Conservation (phyloP, 2,888 invertebrate species). For the Euzetes globulus region DNA sequence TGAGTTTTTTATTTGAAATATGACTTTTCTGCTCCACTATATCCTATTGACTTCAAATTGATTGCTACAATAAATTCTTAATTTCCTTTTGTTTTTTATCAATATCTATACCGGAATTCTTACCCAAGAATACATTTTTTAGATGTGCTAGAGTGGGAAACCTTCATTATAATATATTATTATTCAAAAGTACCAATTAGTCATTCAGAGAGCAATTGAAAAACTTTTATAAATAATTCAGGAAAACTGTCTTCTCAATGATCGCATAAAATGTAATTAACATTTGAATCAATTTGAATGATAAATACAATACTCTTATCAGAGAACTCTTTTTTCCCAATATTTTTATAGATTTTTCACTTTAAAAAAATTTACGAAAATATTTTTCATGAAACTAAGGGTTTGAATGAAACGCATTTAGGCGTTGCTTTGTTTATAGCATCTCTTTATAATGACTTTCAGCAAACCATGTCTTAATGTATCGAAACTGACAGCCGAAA, state of each 20-base stretch:
- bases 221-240: not conserved
- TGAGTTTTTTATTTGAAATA: not conserved
- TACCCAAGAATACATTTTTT: too few relatives aligned
- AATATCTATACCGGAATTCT: too few relatives aligned
- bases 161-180: too few relatives aligned
- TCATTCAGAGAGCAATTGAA: not conserved
- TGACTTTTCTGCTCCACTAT: not conserved
- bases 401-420: not conserved
- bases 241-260: not conserved
- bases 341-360: not conserved
- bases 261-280: not conserved
- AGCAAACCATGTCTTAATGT: conserved; percentile 15
- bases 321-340: not conserved
- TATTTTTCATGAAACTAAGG: not conserved
- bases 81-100: not conserved
- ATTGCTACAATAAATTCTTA: not conserved
- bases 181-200: not conserved
- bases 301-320: not conserved
- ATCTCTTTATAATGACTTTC: not conserved
- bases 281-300: not conserved
- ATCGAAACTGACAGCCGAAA: not conserved
- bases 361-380: not conserved
- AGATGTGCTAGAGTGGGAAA: too few relatives aligned
- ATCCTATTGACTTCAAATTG: not conserved
- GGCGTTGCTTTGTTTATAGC: conserved; percentile 9